Base-by-base conservation (phyloP, 2,113 vertebrate species). In the Verasper variegatus region DNA sequence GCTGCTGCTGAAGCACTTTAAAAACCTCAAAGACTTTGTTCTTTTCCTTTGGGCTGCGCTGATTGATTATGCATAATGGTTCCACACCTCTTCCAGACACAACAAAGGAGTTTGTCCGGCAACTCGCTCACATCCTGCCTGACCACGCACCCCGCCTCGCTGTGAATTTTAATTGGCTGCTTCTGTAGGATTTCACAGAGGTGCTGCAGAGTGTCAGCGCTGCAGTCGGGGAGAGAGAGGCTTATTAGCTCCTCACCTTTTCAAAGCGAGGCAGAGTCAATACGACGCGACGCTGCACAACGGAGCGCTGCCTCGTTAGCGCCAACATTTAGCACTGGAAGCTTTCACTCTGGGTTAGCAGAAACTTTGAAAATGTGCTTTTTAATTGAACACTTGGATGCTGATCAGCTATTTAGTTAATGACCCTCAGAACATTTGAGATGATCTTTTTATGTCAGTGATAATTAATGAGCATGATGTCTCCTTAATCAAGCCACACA, bases 241-340 rank as follows among this genome's bases (percentile, higher is more conserved):
- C 84, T 82, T 78, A 80, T 88, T 86, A 87, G 82, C 71, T 74
- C 24, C 71, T 78, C 88, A 84, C 78, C 69, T 86, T 88, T 79
- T 56, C 45, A 79, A 65, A 85, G 71, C 47, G 15, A 70, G 65
- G 68, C 56, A 31, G 51, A 84, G 82, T 80, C 84, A 24, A 67
- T 27, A 17, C 15, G 45, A 18, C 15, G 15, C 45, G 0, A 17
- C 1, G 45, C 14, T 7, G 45, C 45, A 17, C 45, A 2, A 15
- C 67, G 51, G 49, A 72, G 66, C 55, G 18, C 42, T 2, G 15
- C 60, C 68, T 64, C 54, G 73, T 81, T 82, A 68, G 54, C 2
- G 35, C 68, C 68, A 59, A 21, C 62, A 2, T 18, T 83, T 14
- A 57, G 26, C 45, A 66, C 1, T 0, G 6, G 10, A 21, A 37